Evolutionary conservation across 1,140 invertebrate species (phyloP).

Genomic region (Drosophila pseudoobscura): DNA sequence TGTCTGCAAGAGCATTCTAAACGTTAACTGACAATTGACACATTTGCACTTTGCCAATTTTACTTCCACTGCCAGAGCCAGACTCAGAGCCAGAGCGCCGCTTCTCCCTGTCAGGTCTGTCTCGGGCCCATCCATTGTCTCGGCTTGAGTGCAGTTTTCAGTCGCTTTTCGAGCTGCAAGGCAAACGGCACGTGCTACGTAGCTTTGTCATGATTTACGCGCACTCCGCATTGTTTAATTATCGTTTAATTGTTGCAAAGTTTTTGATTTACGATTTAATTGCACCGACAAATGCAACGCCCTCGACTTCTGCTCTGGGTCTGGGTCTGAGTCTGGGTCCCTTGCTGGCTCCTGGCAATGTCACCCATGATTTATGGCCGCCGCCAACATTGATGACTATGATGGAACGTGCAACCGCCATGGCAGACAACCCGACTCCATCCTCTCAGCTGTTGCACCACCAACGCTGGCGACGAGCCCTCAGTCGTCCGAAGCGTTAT

Average conservation of each 20-base stretch:
- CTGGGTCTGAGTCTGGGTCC: background rate
- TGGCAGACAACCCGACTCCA: slow-evolving; percentile 19
- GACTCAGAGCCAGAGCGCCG: background rate
- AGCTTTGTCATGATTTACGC: slow-evolving; percentile 68
- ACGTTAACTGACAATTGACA: slow-evolving; percentile 75
- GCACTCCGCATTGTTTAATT: slow-evolving; percentile 71
- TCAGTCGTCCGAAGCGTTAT: slow-evolving; percentile 77
- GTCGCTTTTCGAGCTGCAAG: slow-evolving; percentile 33
- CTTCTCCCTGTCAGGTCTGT: background rate
- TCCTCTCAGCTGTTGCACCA: slow-evolving; percentile 18
- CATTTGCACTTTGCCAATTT: slow-evolving; percentile 75
- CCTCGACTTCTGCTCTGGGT: slow-evolving; percentile 4
- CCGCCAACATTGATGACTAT: slow-evolving; percentile 64
- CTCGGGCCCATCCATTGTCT: slow-evolving; percentile 35
- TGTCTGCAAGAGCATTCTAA: slow-evolving; percentile 56
- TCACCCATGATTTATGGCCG: slow-evolving; percentile 61
- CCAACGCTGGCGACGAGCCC: slow-evolving; percentile 36
- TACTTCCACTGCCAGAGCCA: slow-evolving; percentile 24
- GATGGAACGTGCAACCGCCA: slow-evolving; percentile 62
- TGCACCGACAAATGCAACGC: slow-evolving; percentile 66
- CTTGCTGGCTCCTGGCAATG: slow-evolving; percentile 13
- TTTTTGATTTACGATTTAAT: slow-evolving; percentile 82
- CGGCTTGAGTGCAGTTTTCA: slow-evolving; percentile 27
- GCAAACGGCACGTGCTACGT: slow-evolving; percentile 37
- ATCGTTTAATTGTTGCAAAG: slow-evolving; percentile 80